phyloP scores from a whole-genome alignment of 1,140 invertebrate genomes.

The Cardiocondyla obscurior region DNA sequence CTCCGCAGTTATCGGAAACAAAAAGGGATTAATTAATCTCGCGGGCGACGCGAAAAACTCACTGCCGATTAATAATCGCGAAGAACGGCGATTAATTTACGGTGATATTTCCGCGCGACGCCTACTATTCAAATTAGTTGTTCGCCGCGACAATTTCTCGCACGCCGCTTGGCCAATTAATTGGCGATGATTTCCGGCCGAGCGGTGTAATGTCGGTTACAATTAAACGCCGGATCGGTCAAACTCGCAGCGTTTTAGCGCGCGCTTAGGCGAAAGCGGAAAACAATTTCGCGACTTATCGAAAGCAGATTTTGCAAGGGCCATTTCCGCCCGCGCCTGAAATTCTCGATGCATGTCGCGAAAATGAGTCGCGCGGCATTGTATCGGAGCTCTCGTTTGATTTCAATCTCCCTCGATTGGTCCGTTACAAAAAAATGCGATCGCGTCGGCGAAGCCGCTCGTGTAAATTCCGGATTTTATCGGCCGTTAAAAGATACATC shows the following conservation, averaged over 20 bases:
- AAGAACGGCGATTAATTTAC: slow-evolving; percentile 32
- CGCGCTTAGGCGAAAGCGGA: too few relatives aligned
- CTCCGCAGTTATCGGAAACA: neutral
- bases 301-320: neutral
- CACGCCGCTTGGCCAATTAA: slow-evolving; percentile 13
- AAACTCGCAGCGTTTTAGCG: neutral
- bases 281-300: neutral
- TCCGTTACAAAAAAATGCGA: neutral
- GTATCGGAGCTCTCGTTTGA: slow-evolving; percentile 24
- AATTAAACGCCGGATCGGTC: neutral
- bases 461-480: slow-evolving; percentile 5
- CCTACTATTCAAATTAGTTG: slow-evolving; percentile 39
- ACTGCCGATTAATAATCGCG: slow-evolving; percentile 37
- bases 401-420: neutral
- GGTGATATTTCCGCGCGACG: slow-evolving; percentile 1
- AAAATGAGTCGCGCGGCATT: neutral
- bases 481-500: neutral
- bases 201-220: slow-evolving; percentile 11
- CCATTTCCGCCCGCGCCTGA: neutral
- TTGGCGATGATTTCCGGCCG: slow-evolving; percentile 19
- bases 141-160: slow-evolving; percentile 5
- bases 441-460: neutral
- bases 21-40: slow-evolving; percentile 45
- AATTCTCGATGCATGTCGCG: neutral
- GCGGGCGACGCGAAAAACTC: slow-evolving; percentile 4